Conservation (phyloP, 2,888 invertebrate genomes). For the Eilema griseolum region DNA sequence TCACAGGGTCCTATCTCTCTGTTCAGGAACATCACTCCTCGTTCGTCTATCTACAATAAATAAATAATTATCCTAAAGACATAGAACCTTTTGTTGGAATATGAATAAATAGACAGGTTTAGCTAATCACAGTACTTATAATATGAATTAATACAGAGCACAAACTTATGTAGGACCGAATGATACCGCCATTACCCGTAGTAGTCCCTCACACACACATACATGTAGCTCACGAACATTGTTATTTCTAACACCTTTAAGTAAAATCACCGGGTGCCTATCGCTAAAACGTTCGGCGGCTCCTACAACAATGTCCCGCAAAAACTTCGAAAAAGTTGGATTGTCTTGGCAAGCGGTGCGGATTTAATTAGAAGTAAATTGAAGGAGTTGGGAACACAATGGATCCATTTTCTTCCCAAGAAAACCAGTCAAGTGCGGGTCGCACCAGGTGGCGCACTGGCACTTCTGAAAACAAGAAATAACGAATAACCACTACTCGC, state of each 20-base stretch:
- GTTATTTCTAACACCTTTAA: too few species aligned
- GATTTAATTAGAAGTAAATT: slow-evolving; percentile 2
- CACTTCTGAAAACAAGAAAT: neutral
- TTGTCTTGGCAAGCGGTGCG: neutral
- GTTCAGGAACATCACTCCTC: too few species aligned
- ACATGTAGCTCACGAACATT: too few species aligned
- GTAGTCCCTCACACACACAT: too few species aligned
- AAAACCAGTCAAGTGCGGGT: neutral
- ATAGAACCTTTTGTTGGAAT: too few species aligned
- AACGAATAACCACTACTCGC: neutral
- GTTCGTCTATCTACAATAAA: neutral
- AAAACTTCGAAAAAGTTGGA: neutral
- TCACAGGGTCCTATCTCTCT: too few species aligned
- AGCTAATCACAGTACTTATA: too few species aligned
- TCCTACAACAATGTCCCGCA: neutral
- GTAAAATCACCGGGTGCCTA: neutral
- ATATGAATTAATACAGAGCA: too few species aligned
- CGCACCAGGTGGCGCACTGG: neutral
- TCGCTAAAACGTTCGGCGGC: neutral
- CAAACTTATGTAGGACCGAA: too few species aligned
- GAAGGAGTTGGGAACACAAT: slow-evolving; percentile 2
- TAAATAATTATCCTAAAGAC: neutral
- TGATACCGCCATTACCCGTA: too few species aligned
- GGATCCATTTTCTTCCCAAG: neutral
- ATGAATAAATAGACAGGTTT: too few species aligned